A percentile compares a stretch with the other conserved stretches of the same genome.
These are phyloP conservation scores for Nansenia antarctica DNA, from an alignment of 2,113 vertebrate species.

Conservation along the genomic window DNA sequence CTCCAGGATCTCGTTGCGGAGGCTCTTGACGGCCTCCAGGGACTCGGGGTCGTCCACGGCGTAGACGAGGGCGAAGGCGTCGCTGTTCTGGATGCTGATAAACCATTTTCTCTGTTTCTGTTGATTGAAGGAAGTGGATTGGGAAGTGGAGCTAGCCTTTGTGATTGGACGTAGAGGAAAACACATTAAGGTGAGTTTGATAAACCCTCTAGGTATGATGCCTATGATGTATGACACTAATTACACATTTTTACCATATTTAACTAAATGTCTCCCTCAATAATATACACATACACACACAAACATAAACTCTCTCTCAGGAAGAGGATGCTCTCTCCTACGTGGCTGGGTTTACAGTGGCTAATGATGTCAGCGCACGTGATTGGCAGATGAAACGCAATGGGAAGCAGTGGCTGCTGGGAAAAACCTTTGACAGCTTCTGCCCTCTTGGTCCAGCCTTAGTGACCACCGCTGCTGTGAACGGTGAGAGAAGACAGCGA, in stretches of 20 bases:
- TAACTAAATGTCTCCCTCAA: not conserved
- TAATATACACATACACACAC: not conserved
- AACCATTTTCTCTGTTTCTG: not conserved
- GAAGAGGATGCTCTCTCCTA: constrained; percentile 81
- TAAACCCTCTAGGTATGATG: too few relatives aligned
- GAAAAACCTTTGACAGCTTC: constrained; percentile 97
- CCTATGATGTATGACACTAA: too few relatives aligned
- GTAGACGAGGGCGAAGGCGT: too few relatives aligned
- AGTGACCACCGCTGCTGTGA: constrained; percentile 83
- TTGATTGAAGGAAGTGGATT: constrained; percentile 87
- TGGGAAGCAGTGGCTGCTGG: constrained; percentile 92
- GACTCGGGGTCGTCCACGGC: too few relatives aligned
- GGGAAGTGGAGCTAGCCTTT: constrained; percentile 93
- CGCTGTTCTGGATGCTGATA: too few relatives aligned
- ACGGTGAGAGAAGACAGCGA: constrained; percentile 71
- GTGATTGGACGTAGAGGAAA: constrained; percentile 89
- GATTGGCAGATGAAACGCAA: constrained; percentile 91
- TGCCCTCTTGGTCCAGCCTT: constrained; percentile 93
- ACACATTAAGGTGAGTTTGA: constrained; percentile 80
- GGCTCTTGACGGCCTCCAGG: too few relatives aligned
- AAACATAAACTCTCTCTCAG: constrained; percentile 54
- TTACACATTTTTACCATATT: not conserved
- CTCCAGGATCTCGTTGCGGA: too few relatives aligned
- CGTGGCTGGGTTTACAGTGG: constrained; percentile 88
- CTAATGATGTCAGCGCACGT: constrained; percentile 90